Base-by-base conservation (phyloP, 2,113 vertebrate species). In the Talpa occidentalis region DNA sequence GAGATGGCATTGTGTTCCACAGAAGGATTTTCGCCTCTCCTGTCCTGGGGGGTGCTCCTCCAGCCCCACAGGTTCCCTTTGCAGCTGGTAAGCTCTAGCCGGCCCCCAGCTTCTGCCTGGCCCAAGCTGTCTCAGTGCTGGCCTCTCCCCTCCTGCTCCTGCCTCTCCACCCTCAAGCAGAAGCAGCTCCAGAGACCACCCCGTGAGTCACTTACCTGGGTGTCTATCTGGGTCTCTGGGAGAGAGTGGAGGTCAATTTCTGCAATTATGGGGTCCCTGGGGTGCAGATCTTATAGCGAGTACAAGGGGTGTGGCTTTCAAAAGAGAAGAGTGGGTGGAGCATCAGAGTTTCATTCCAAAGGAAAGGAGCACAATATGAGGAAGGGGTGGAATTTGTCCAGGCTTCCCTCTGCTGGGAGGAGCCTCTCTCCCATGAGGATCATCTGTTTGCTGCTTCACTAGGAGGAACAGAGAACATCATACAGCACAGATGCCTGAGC, bases 291-390 rank as follows among this genome's bases (percentile, higher is more conserved):
- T 97, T 95, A 97, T 80, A 76, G 4, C 42, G 59, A 66, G 21
- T 82, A 7, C 35, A n/a, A 91, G 80, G 37, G 62, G 89, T 19
- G 86, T 95, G 92, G 83, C 86, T 83, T 95, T 52, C 22, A 72
- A 72, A 40, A 73, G 24, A 59, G 54, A 87, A 21, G 5, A 21
- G 54, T 89, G 83, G 97, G 96, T 60, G 93, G 95, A 80, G 83
- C 72, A 37, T 93, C 52, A 47, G 88, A 24, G 32, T n/a, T 28
- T 74, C 35, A 3, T 44, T 35, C 47, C 30, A 83, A 10, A 93
- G 52, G 69, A 64, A 89, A 52, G n/a, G 74, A 88, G 40, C 26
- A 14, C 21, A 15, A 19, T 42, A 15, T 37, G 66, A 66, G n/a
- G 35, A 81, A 89, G 28, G 35, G 59, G 24, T n/a, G n/a, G 42